A percentile compares a stretch with the other conserved stretches of the same genome.
These are phyloP conservation scores for Synodontis membranacea DNA, from an alignment of 2,113 vertebrate genomes.

Conservation along the genomic window DNA sequence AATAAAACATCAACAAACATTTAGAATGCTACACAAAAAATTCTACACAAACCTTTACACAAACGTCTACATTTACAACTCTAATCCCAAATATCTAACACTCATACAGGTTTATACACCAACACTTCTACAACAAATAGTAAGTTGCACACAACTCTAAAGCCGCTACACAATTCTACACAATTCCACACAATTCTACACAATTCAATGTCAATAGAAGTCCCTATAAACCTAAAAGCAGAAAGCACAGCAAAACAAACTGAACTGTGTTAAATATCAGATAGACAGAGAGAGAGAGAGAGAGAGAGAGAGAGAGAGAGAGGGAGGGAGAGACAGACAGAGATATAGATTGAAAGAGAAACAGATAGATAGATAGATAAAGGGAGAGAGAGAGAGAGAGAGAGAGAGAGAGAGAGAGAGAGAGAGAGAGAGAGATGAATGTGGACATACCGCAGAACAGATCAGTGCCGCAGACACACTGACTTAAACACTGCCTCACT, in stretches of 20 bases:
- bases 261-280: neutral
- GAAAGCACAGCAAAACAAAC: neutral
- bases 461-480: slow-evolving; percentile 6
- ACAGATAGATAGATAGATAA: neutral
- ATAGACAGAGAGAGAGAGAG: neutral
- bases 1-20: neutral
- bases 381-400: neutral
- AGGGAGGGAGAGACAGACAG: neutral
- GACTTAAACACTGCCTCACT: slow-evolving; percentile 55
- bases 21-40: neutral
- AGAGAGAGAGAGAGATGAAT: neutral
- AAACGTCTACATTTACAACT: neutral
- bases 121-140: neutral
- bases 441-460: slow-evolving; percentile 2
- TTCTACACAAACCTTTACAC: neutral
- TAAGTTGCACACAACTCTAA: neutral
- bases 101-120: neutral
- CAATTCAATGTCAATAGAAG: too few species aligned
- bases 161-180: neutral
- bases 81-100: neutral
- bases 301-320: neutral
- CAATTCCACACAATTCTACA: neutral
- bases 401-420: neutral
- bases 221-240: neutral
- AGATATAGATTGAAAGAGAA: neutral